These are phyloP conservation scores for Atrichornis clamosus DNA, from an alignment of 2,113 vertebrate genomes.

Conservation along the genomic window DNA sequence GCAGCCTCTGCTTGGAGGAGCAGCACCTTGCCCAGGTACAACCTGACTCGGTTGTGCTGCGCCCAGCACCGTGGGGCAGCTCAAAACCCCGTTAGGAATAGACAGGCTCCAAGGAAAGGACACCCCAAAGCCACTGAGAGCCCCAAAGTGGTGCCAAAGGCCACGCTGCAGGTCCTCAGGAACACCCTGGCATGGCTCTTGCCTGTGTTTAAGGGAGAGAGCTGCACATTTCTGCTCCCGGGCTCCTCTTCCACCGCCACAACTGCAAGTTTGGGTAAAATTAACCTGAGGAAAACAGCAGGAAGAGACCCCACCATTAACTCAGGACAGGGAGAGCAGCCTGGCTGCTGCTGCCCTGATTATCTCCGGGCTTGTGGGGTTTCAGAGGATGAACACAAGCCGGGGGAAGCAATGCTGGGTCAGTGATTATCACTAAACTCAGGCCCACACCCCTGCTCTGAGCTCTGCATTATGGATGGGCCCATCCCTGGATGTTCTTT, in stretches of 20 bases:
- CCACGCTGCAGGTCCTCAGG: background rate
- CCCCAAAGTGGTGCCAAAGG: background rate
- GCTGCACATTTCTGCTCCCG: background rate
- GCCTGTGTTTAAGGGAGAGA: background rate
- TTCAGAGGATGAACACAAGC: background rate
- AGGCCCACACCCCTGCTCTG: background rate
- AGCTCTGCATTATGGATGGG: background rate
- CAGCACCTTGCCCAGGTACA: background rate
- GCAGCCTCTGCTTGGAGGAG: background rate
- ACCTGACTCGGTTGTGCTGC: fast-evolving
- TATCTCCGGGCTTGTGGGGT: fast-evolving
- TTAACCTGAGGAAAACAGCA: fast-evolving
- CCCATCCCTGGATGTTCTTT: background rate
- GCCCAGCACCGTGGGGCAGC: background rate
- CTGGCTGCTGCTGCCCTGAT: background rate
- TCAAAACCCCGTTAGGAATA: background rate
- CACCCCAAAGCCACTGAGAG: background rate
- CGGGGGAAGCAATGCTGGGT: background rate
- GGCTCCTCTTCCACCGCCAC: background rate
- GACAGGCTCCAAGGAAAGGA: background rate
- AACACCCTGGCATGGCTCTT: background rate
- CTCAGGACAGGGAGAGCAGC: background rate
- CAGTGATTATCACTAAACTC: background rate
- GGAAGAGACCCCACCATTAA: background rate
- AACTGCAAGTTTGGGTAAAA: background rate